phyloP scores from a whole-genome alignment of 2,888 invertebrate genomes.

The Sarcophaga rosellei region DNA sequence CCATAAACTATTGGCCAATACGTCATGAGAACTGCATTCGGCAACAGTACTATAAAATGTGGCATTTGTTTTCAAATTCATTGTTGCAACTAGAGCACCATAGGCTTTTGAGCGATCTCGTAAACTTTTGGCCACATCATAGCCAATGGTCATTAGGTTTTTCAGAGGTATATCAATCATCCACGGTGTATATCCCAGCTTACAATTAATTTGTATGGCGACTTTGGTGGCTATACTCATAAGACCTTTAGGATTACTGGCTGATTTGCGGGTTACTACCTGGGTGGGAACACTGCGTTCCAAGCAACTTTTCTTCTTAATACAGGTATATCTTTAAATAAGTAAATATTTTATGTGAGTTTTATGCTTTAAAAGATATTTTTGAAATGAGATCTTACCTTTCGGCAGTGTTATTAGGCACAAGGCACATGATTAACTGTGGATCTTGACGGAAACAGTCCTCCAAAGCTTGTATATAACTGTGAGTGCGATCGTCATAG shows the following conservation, averaged over 20 bases:
- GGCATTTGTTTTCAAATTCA: conserved; percentile 83
- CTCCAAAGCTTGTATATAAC: conserved; percentile 85
- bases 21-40: conserved; percentile 88
- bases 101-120: conserved; percentile 85
- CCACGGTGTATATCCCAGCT: conserved; percentile 96
- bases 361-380: neutral
- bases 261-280: conserved; percentile 79
- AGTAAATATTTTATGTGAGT: neutral
- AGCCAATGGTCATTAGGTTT: conserved; percentile 91
- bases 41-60: conserved; percentile 89
- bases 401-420: conserved; percentile 87
- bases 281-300: conserved; percentile 89
- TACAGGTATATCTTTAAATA: conserved; percentile 86
- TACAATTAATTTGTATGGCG: conserved; percentile 95
- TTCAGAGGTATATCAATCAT: conserved; percentile 86
- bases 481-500: conserved; percentile 84
- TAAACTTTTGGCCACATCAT: conserved; percentile 94
- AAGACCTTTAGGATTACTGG: conserved; percentile 78
- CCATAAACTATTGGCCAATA: conserved; percentile 88
- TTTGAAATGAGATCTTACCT: conserved; percentile 77
- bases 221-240: conserved; percentile 96
- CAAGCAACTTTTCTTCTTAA: conserved; percentile 92
- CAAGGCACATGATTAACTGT: conserved; percentile 86
- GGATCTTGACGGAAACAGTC: conserved; percentile 84
- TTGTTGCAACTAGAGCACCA: conserved; percentile 91